Conservation (phyloP, 2,888 invertebrate species). For the Patella ulyssiponensis region DNA sequence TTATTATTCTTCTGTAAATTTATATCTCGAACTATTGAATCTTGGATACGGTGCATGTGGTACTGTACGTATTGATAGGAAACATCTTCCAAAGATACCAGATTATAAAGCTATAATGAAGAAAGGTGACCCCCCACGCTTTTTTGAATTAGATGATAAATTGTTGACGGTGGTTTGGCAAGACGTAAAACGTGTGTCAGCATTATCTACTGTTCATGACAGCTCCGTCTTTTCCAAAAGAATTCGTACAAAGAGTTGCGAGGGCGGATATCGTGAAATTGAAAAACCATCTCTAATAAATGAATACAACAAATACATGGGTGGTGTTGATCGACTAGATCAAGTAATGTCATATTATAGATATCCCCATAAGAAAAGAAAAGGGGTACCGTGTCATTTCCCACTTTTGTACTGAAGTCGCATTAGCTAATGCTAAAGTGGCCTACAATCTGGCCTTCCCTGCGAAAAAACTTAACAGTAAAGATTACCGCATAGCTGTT, state of each 20-base stretch:
- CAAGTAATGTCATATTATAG: background rate
- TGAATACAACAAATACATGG: slow-evolving; percentile 6
- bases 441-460: background rate
- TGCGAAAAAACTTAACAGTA: background rate
- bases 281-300: background rate
- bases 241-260: background rate
- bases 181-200: background rate
- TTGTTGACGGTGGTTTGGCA: background rate
- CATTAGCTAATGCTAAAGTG: background rate
- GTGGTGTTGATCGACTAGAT: background rate
- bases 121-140: background rate
- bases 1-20: background rate
- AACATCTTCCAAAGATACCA: background rate
- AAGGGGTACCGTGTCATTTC: background rate
- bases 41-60: no score
- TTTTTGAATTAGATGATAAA: background rate
- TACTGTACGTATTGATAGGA: no score
- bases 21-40: background rate
- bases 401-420: background rate
- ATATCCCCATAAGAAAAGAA: background rate
- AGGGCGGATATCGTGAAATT: background rate
- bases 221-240: background rate
- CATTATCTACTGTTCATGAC: background rate
- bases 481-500: background rate
- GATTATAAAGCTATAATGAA: background rate